Conservation (phyloP, 2,113 vertebrate species). For the Bungarus multicinctus region DNA sequence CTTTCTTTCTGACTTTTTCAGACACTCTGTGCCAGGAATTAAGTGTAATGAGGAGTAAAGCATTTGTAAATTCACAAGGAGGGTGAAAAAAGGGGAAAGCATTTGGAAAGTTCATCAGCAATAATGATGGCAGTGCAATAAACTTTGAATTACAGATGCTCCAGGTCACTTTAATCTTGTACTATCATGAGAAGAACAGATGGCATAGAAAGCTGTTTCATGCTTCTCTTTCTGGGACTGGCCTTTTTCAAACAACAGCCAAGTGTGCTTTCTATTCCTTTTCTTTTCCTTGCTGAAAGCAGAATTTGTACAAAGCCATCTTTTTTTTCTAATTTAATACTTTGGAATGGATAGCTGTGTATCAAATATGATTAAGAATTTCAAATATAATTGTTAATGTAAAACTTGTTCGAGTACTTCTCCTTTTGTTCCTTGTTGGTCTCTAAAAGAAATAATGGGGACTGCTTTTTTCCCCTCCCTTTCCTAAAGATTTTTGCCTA, state of each 20-base stretch:
- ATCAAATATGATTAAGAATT: neutral
- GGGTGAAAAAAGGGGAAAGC: slow-evolving; percentile 43
- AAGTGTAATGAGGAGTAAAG: slow-evolving; percentile 16
- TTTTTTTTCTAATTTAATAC: neutral
- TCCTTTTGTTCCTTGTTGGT: neutral
- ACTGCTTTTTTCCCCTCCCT: neutral
- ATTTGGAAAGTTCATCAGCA: slow-evolving; percentile 51
- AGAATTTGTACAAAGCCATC: neutral
- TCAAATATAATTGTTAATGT: neutral
- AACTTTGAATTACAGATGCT: slow-evolving; percentile 31
- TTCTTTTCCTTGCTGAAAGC: neutral
- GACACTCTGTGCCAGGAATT: slow-evolving; percentile 57
- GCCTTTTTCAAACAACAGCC: neutral
- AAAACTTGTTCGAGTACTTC: neutral
- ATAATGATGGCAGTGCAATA: slow-evolving; percentile 34
- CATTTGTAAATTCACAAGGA: slow-evolving; percentile 25
- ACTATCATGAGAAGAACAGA: slow-evolving; percentile 72
- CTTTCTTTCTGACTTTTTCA: slow-evolving; percentile 45
- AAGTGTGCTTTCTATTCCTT: neutral
- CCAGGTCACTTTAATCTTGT: slow-evolving; percentile 63
- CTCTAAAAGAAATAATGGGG: neutral
- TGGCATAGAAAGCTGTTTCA: slow-evolving; percentile 35
- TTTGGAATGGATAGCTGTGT: neutral
- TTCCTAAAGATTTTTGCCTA: neutral
- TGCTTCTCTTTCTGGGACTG: neutral